A percentile compares a stretch with the other conserved stretches of the same genome.
Conservation (phyloP, 1,140 invertebrate genomes). For the Heliconius hermathena region DNA sequence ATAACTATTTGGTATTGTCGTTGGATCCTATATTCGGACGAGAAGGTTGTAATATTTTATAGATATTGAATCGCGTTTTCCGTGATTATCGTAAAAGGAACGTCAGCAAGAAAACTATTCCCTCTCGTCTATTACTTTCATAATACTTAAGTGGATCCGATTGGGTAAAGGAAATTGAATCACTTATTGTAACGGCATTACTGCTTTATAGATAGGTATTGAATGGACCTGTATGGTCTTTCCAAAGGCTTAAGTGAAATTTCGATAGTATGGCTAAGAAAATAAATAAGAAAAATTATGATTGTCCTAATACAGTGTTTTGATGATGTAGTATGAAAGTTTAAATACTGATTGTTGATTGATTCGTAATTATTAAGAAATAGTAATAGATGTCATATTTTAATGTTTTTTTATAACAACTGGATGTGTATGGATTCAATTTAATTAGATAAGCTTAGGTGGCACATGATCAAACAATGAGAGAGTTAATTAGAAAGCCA, state of each 20-base stretch:
- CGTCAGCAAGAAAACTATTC: slow-evolving; percentile 80
- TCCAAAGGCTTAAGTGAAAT: slow-evolving; percentile 28
- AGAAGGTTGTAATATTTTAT: slow-evolving; percentile 29
- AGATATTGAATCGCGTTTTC: slow-evolving; percentile 62
- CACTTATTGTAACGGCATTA: slow-evolving; percentile 78
- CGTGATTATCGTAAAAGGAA: slow-evolving; percentile 79
- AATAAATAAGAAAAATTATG: not conserved
- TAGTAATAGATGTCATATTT: too few relatives aligned
- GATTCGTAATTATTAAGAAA: too few relatives aligned
- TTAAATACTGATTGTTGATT: not conserved
- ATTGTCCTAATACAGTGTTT: not conserved
- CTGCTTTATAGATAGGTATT: slow-evolving; percentile 74
- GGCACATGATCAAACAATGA: too few relatives aligned
- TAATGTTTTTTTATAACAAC: too few relatives aligned
- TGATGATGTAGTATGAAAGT: not conserved
- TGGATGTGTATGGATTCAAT: too few relatives aligned
- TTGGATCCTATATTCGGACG: slow-evolving; percentile 25
- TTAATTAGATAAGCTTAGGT: too few relatives aligned
- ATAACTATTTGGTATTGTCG: slow-evolving; percentile 7
- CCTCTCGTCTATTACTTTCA: slow-evolving; percentile 75
- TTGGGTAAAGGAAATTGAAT: slow-evolving; percentile 79
- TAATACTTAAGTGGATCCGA: slow-evolving; percentile 80
- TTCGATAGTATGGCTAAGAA: not conserved
- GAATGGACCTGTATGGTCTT: slow-evolving; percentile 57
- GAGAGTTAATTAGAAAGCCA: too few relatives aligned